phyloP scores from a whole-genome alignment of 2,888 invertebrate genomes.

The Nemoura dubitans region DNA sequence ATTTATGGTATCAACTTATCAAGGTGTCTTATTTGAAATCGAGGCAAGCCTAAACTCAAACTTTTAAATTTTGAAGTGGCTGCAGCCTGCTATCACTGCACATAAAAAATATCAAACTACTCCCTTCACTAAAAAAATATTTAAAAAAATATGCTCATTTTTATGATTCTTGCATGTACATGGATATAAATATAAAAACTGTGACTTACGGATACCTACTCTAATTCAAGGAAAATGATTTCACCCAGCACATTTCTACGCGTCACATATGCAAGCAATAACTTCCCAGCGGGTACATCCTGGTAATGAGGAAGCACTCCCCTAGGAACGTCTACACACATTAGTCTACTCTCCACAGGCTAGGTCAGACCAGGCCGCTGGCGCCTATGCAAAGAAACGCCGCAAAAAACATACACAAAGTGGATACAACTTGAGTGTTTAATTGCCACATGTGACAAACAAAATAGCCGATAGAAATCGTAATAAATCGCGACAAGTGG shows the following conservation, averaged over 20 bases:
- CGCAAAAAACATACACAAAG: not conserved
- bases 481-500: slow-evolving; percentile 27
- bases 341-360: not conserved
- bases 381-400: not conserved
- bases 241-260: not conserved
- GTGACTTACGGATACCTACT: too few species aligned
- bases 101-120: too few species aligned
- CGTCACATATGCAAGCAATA: not conserved
- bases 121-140: too few species aligned
- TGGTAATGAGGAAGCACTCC: not conserved
- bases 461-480: slow-evolving; percentile 18
- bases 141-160: too few species aligned
- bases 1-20: too few species aligned
- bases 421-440: slow-evolving; percentile 8
- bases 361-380: not conserved
- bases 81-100: too few species aligned
- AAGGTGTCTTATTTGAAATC: too few species aligned
- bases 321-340: not conserved
- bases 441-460: not conserved
- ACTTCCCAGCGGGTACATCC: not conserved
- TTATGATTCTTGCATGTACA: too few species aligned
- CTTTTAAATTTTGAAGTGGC: too few species aligned
- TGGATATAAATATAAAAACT: too few species aligned
- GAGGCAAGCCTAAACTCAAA: too few species aligned
- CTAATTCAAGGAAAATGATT: too few species aligned